Conservation (phyloP, 2,888 invertebrate genomes). For the Acronicta aceris region DNA sequence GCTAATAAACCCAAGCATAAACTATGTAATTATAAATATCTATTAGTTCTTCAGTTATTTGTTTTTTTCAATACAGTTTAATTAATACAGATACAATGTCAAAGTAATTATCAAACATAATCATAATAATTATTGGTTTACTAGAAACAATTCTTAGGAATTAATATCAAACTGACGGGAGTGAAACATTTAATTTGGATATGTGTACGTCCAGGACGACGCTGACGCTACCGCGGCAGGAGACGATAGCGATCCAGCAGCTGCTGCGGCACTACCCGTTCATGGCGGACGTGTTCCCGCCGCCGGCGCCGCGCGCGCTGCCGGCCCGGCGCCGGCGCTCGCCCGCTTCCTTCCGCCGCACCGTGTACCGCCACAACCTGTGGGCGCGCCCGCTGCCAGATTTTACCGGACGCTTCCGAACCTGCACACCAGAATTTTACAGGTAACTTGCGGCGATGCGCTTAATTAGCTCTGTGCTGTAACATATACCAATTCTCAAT, state of each 20-base stretch:
- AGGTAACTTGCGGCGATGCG: constrained; percentile 82
- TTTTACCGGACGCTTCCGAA: constrained; percentile 92
- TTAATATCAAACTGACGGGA: no score
- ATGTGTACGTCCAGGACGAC: constrained; percentile 89
- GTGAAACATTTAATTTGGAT: no score
- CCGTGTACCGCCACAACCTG: constrained; percentile 93
- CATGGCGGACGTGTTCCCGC: constrained; percentile 69
- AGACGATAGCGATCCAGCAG: constrained; percentile 90
- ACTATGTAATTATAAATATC: no score
- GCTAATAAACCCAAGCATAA: no score
- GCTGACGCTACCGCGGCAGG: constrained; percentile 90
- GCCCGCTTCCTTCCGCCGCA: constrained; percentile 89
- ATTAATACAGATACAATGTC: no score
- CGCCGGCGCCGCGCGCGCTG: constrained; percentile 54
- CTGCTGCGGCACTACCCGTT: constrained; percentile 86
- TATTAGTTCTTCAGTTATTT: no score
- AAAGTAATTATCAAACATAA: no score
- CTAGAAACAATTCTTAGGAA: no score
- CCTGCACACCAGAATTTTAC: constrained; percentile 93
- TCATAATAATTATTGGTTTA: no score
- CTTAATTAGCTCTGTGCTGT: neutral
- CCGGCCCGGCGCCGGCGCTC: constrained; percentile 72
- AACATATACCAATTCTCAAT: no score
- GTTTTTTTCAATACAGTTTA: no score
- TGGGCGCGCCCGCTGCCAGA: constrained; percentile 93